Evolutionary conservation across 1,140 invertebrate genomes (phyloP).

Genomic region (Lordiphosa collinella): DNA sequence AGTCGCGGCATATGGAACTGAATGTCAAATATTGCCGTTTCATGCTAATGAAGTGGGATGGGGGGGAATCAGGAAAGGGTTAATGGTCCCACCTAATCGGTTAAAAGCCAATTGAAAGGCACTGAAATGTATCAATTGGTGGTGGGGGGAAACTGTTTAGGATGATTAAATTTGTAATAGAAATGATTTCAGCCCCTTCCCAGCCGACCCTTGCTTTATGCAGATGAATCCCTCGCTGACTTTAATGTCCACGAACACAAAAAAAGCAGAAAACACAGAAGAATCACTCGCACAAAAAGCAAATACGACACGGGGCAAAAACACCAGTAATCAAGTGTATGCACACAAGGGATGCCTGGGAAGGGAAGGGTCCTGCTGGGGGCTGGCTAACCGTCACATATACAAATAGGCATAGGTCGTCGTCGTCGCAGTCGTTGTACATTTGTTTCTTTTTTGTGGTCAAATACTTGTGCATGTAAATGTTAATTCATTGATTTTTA

Average conservation of each 20-base stretch:
- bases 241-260: constrained; percentile 41
- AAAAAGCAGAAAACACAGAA: constrained; percentile 25
- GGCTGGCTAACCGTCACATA: constrained; percentile 15
- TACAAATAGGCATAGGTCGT: constrained; percentile 40
- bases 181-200: constrained; percentile 48
- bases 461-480: constrained; percentile 75
- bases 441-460: constrained; percentile 78
- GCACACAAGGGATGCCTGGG: constrained; percentile 46
- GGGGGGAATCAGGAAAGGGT: constrained; percentile 51
- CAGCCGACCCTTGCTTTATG: neutral
- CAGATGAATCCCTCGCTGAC: constrained; percentile 32
- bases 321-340: constrained; percentile 74
- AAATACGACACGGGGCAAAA: constrained; percentile 48
- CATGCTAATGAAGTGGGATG: constrained; percentile 58
- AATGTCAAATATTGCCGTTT: constrained; percentile 60
- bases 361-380: neutral
- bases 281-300: constrained; percentile 62
- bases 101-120: constrained; percentile 55
- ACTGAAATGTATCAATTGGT: constrained; percentile 72
- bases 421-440: constrained; percentile 45
- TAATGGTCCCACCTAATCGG: constrained; percentile 11
- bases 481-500: constrained; percentile 78
- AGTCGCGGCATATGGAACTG: constrained; percentile 27
- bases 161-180: constrained; percentile 75
- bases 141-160: constrained; percentile 49